Evolutionary conservation across 2,888 invertebrate species (phyloP), one percentile per base, ranked within the genome.

Genomic region (Cerastis rubricosa): DNA sequence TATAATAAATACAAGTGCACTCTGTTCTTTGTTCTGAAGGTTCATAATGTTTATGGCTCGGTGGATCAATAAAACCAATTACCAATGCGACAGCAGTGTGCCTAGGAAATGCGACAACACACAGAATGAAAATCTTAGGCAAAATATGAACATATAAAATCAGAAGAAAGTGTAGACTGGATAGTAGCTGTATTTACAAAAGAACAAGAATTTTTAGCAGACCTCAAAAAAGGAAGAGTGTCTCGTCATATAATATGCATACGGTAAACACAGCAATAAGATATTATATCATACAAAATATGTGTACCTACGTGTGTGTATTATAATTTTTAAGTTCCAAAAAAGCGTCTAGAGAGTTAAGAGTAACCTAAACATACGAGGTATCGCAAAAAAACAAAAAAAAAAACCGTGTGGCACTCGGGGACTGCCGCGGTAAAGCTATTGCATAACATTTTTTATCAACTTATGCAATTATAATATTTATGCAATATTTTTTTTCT

Each of bases 11-110:
- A n/a, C 14, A n/a, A 74, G 17, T 73, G 54, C 54, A 73, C 74
- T 54, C 11, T 14, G 59, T 83, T 43, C 54, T 61, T 70, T 71
- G 66, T 54, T 57, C 72, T 25, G 12, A 12, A 35, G 17, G 68
- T 47, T 47, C 65, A 43, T 43, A 2, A 25, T 19, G 54, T 54
- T 22, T 54, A 35, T 19, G 67, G 66, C 43, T 49, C 35, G 61
- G 68, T 49, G 80, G 80, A 80, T 80, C 80, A 63, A 80, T 80
- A 83, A 54, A 83, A 61, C 82, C 68, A 65, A 64, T 69, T 68
- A 78, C 83, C 59, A 68, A 59, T 77, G 83, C 83, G 83, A 66
- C 71, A 78, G 35, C 65, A 43, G n/a, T 59, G 69, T 59, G 78
- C 9, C 45, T 65, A 65, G 59, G 78, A 77, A 80, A 83, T 65